Evolutionary conservation across 2,888 invertebrate species (phyloP).

Genomic region (Tuta absoluta): DNA sequence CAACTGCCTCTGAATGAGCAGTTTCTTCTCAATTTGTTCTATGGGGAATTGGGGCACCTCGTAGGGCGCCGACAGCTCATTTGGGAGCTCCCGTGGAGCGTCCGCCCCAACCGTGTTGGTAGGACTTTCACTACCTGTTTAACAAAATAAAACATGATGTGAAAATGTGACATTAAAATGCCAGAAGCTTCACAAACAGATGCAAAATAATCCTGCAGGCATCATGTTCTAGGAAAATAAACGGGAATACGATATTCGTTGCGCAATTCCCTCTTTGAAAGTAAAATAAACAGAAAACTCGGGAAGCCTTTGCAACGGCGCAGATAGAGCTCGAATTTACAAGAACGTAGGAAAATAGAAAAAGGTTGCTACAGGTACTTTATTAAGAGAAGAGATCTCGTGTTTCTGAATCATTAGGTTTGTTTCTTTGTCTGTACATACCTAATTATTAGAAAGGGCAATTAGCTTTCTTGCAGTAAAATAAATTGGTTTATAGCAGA

Average conservation of each 20-base stretch:
- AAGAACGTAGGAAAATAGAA: neutral
- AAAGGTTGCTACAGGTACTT: neutral
- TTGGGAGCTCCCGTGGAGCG: constrained; percentile 83
- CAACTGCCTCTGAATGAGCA: constrained; percentile 93
- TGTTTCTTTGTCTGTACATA: neutral
- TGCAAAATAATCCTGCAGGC: neutral
- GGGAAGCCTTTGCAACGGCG: neutral
- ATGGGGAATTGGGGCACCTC: constrained; percentile 99
- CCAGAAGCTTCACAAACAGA: neutral
- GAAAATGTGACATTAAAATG: neutral
- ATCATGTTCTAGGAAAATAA: neutral
- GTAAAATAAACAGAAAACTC: constrained; percentile 5
- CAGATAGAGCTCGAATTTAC: constrained; percentile 1
- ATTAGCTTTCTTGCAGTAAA: neutral
- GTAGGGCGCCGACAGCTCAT: constrained; percentile 97
- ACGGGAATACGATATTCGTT: neutral
- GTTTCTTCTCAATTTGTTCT: constrained; percentile 96
- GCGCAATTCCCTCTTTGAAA: neutral
- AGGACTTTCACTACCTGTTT: constrained; percentile 87
- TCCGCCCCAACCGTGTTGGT: constrained; percentile 81
- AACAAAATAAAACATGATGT: neutral
- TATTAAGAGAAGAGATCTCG: neutral
- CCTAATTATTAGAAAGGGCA: neutral
- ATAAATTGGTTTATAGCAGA: too few relatives aligned
- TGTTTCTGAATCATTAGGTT: neutral